phyloP scores from a whole-genome alignment of 2,888 invertebrate species.

The Eupithecia insigniata region DNA sequence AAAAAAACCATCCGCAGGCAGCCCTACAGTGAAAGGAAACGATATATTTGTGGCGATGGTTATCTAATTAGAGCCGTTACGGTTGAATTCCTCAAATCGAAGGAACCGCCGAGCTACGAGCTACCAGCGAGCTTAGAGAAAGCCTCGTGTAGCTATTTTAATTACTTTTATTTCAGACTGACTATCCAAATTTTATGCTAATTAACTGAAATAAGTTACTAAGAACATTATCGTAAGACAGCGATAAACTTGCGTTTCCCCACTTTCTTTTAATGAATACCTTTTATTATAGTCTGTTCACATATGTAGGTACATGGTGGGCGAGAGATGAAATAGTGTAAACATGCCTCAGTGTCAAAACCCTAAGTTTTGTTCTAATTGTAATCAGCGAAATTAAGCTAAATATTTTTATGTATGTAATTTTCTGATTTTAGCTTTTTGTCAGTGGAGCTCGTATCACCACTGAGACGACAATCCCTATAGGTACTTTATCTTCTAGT shows the following conservation, averaged over 20 bases:
- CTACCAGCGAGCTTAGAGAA: constrained; percentile 41
- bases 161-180: constrained; percentile 38
- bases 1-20: not conserved
- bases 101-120: constrained; percentile 25
- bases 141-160: constrained; percentile 42
- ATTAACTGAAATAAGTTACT: constrained; percentile 17
- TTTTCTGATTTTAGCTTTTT: too few species aligned
- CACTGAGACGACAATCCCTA: not conserved
- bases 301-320: too few species aligned
- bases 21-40: constrained; percentile 55
- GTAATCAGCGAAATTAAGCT: too few species aligned
- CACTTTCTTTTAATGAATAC: too few species aligned
- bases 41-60: constrained; percentile 61
- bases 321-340: too few species aligned
- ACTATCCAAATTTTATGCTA: constrained; percentile 27
- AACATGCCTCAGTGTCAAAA: too few species aligned
- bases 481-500: too few species aligned
- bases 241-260: not conserved
- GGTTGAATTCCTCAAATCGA: constrained; percentile 54
- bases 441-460: too few species aligned
- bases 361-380: too few species aligned
- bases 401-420: too few species aligned
- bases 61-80: constrained; percentile 62
- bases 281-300: too few species aligned
- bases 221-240: not conserved